Conservation (phyloP, 1,140 invertebrate genomes). For the Cyrtorhinus lividipennis region DNA sequence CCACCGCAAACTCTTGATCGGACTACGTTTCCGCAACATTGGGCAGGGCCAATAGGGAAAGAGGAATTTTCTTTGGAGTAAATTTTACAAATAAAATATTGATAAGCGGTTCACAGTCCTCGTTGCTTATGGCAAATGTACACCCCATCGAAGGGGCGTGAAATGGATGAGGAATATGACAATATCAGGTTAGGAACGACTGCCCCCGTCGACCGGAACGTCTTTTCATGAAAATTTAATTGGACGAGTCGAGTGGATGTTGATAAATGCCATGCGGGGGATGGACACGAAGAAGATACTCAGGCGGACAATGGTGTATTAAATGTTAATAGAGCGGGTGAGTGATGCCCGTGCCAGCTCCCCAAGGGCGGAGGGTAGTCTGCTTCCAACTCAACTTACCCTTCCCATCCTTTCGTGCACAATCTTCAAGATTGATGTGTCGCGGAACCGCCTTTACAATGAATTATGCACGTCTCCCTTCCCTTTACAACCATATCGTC, state of each 20-base stretch:
- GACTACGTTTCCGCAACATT: no score
- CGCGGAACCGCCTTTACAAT: constrained; percentile 10
- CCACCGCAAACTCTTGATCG: no score
- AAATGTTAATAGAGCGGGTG: constrained; percentile 14
- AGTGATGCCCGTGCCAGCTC: constrained; percentile 9
- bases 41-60: no score
- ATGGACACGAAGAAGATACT: background rate
- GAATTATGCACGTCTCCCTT: constrained; percentile 15
- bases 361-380: background rate
- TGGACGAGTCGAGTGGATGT: background rate
- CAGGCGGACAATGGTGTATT: constrained; percentile 14
- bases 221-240: constrained; percentile 11
- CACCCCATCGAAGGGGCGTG: background rate
- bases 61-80: no score
- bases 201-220: background rate
- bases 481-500: background rate
- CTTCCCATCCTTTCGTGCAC: background rate
- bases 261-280: background rate
- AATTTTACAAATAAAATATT: no score
- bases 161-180: background rate
- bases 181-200: background rate
- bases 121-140: background rate
- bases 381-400: background rate
- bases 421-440: constrained; percentile 21
- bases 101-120: no score